Percentiles rank a stretch among this genome's conserved stretches.
phyloP scores from a whole-genome alignment of 2,113 vertebrate genomes.

The Pachycephala philippinensis region DNA sequence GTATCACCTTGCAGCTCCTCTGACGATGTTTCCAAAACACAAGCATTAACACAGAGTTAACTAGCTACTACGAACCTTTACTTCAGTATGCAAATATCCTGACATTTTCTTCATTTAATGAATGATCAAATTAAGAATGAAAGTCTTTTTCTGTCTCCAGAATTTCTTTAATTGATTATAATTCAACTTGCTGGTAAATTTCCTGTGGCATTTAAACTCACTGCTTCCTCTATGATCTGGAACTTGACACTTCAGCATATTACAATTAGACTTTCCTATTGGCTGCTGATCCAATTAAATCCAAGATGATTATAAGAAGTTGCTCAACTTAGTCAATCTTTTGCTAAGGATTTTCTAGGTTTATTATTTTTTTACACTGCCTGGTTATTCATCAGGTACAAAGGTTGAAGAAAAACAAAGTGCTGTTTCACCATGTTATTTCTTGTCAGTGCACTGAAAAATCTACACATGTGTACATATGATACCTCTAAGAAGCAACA shows the following conservation, averaged over 20 bases:
- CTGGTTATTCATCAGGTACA: conserved; percentile 66
- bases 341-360: conserved; percentile 69
- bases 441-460: conserved; percentile 41
- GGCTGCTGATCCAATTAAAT: conserved; percentile 51
- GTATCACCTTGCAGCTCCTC: not conserved
- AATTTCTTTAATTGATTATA: not conserved
- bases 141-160: not conserved
- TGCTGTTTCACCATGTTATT: conserved; percentile 17
- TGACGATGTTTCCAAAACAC: not conserved
- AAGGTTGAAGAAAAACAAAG: conserved; percentile 72
- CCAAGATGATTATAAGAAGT: conserved; percentile 55
- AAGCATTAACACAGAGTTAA: not conserved
- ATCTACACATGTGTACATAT: not conserved
- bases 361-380: not conserved
- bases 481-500: conserved; percentile 23
- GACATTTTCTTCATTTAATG: not conserved
- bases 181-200: not conserved
- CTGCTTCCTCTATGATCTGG: conserved; percentile 5
- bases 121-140: not conserved
- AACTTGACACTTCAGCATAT: conserved; percentile 17
- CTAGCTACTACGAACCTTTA: not conserved
- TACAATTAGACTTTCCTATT: conserved; percentile 12
- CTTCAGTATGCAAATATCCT: not conserved
- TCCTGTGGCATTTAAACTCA: not conserved
- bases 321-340: conserved; percentile 77